Evolutionary conservation across 2,113 vertebrate genomes (phyloP).

Genomic region (Formicarius rufipectus): DNA sequence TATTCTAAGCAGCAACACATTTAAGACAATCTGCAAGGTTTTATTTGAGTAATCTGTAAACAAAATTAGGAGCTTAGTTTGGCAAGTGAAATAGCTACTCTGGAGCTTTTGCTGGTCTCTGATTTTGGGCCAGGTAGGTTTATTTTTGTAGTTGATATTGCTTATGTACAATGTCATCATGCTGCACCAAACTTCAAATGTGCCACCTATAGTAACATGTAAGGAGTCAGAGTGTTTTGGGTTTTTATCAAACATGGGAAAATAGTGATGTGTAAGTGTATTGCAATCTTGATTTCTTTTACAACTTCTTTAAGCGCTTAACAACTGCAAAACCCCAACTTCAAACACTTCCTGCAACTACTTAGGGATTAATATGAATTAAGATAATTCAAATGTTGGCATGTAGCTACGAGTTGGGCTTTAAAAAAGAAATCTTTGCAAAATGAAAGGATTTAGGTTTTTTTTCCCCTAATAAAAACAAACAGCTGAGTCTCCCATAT

Average conservation of each 20-base stretch:
- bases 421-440: constrained; percentile 11
- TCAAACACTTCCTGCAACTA: constrained; percentile 51
- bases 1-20: not conserved
- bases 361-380: constrained; percentile 65
- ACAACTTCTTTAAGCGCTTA: constrained; percentile 17
- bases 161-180: not conserved
- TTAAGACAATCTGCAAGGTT: not conserved
- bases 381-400: constrained; percentile 65
- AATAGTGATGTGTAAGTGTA: not conserved
- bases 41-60: not conserved
- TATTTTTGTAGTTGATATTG: not conserved
- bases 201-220: not conserved
- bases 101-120: not conserved
- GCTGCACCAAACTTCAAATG: not conserved
- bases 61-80: not conserved
- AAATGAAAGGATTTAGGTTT: constrained; percentile 54
- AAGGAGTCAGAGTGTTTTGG: not conserved
- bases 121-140: not conserved
- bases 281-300: constrained; percentile 42
- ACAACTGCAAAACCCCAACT: constrained; percentile 36
- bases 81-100: not conserved
- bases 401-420: not conserved
- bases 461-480: constrained; percentile 69
- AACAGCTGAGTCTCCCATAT: constrained; percentile 74
- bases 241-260: not conserved